Percentiles rank a stretch among this genome's conserved stretches.
phyloP scores from a whole-genome alignment of 2,113 vertebrate species.

The Sclerurus mexicanus region DNA sequence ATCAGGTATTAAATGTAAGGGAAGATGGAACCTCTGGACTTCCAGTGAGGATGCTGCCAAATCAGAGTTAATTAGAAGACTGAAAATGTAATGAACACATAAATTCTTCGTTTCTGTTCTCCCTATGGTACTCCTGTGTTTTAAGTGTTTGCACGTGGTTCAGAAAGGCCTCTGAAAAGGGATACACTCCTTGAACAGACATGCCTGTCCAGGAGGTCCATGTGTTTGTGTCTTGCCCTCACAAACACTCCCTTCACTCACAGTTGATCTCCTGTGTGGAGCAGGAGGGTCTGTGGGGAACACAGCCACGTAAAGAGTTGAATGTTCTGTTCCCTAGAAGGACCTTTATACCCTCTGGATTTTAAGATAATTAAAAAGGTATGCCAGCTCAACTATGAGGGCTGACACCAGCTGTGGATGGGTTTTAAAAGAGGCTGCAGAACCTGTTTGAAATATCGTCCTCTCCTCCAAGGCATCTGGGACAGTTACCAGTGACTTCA shows the following conservation, averaged over 20 bases:
- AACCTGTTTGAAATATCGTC: background rate
- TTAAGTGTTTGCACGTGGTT: constrained; percentile 19
- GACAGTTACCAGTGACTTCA: background rate
- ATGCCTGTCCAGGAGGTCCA: background rate
- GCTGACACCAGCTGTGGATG: background rate
- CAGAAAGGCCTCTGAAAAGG: background rate
- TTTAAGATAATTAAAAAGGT: background rate
- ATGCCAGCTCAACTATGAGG: background rate
- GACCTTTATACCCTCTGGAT: background rate
- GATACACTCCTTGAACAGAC: background rate
- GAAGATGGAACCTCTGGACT: constrained; percentile 8
- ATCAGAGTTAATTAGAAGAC: constrained; percentile 14
- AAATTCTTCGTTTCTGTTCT: background rate
- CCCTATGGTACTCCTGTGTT: background rate
- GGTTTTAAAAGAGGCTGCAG: background rate
- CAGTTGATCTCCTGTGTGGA: background rate
- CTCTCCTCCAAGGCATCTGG: background rate
- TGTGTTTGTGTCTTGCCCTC: background rate
- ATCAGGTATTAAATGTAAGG: constrained; percentile 17
- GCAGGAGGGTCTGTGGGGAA: background rate
- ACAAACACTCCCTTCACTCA: background rate
- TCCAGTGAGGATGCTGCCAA: background rate
- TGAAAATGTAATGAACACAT: constrained; percentile 11
- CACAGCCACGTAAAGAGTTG: background rate
- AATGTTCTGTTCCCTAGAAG: background rate